These are phyloP conservation scores for Spatulosminthurus flaviceps DNA, from an alignment of 2,888 invertebrate genomes.

Conservation along the genomic window DNA sequence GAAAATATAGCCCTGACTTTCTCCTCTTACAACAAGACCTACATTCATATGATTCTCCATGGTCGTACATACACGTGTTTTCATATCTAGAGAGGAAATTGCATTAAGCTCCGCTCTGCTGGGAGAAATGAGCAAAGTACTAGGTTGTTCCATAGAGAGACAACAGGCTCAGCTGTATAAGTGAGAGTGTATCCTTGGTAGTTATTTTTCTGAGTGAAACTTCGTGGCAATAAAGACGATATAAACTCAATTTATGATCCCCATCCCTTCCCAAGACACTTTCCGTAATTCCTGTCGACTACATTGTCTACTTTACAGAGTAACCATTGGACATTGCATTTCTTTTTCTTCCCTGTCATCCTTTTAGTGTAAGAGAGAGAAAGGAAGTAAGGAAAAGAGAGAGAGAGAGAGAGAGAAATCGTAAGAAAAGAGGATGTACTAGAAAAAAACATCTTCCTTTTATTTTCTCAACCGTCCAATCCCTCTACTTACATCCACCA, in stretches of 20 bases:
- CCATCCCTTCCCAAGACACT: conserved; percentile 34
- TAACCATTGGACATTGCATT: conserved; percentile 16
- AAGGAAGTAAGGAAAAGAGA: no score
- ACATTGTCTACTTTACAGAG: conserved; percentile 32
- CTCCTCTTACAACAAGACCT: no score
- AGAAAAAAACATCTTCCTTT: conserved; percentile 14
- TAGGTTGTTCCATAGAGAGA: background rate
- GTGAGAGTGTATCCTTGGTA: background rate
- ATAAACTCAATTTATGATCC: conserved; percentile 47
- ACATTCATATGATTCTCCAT: no score
- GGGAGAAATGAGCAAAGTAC: conserved; percentile 8
- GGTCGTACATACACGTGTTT: background rate
- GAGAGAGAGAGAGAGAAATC: no score
- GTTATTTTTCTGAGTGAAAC: conserved; percentile 22
- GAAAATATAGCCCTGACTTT: background rate
- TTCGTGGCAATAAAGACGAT: conserved; percentile 41
- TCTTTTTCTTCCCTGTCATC: background rate
- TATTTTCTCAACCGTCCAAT: conserved; percentile 18
- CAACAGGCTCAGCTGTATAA: background rate
- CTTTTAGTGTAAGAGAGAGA: background rate
- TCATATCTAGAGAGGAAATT: background rate
- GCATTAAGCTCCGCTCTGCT: conserved; percentile 13
- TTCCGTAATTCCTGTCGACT: conserved; percentile 29
- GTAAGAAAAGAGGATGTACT: background rate
- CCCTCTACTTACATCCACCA: conserved; percentile 18